These are phyloP conservation scores for Ammodytes dubius DNA, from an alignment of 2,113 vertebrate genomes.

Conservation along the genomic window DNA sequence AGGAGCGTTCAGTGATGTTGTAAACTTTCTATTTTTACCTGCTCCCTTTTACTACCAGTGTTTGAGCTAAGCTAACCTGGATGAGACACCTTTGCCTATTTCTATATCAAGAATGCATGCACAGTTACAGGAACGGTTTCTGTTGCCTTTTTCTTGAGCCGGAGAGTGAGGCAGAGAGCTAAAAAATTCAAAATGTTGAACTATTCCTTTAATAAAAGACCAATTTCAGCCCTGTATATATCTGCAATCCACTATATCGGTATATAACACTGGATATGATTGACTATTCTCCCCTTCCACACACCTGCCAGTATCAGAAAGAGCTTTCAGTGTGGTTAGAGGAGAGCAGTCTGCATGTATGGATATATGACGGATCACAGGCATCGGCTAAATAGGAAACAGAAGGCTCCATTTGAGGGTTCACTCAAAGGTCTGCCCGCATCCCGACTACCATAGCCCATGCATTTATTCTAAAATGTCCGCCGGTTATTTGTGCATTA, in stretches of 20 bases:
- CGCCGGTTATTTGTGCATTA: constrained; percentile 82
- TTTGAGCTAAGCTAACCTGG: too few relatives aligned
- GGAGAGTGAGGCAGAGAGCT: too few relatives aligned
- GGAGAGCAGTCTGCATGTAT: constrained; percentile 25
- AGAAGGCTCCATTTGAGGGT: constrained; percentile 71
- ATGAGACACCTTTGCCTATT: too few relatives aligned
- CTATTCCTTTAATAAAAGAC: too few relatives aligned
- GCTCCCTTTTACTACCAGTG: background rate
- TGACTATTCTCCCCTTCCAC: background rate
- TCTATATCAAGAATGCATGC: too few relatives aligned
- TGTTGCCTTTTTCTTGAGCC: too few relatives aligned
- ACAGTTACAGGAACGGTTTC: too few relatives aligned
- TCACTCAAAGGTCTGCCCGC: constrained; percentile 78
- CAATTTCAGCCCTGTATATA: background rate
- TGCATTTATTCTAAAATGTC: constrained; percentile 78
- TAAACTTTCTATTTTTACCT: too few relatives aligned
- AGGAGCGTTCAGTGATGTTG: too few relatives aligned
- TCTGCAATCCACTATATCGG: background rate
- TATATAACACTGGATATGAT: background rate
- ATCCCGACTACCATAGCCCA: constrained; percentile 46
- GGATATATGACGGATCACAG: constrained; percentile 57
- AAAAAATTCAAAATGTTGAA: too few relatives aligned
- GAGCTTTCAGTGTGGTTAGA: constrained; percentile 17
- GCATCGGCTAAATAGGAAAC: constrained; percentile 75
- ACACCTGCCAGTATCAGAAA: background rate